Evolutionary conservation across 2,888 invertebrate genomes (phyloP), one percentile per base, ranked within the genome.

Genomic region (Eupithecia inturbata): DNA sequence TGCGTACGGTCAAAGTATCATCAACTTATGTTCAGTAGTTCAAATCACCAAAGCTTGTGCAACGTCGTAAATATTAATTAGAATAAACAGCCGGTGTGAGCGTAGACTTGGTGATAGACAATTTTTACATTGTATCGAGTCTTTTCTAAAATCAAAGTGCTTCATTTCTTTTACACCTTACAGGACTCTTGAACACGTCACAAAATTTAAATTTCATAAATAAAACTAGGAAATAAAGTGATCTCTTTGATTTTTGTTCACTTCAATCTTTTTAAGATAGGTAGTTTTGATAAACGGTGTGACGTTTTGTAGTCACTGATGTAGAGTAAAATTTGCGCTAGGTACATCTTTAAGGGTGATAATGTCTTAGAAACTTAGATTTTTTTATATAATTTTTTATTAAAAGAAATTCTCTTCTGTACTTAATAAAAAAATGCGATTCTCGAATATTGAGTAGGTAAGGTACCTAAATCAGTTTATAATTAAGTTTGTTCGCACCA

Each of bases 21-120:
- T 64, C n/a, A 64, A 64, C 22, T 63, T 33, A 19, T 64, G 63
- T 66, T 39, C 66, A 66, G 66, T 67, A 64, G 70, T 70, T 75
- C 68, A 76, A 76, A 68, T 70, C 60, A 72, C 67, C 70, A 66
- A 63, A 74, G 73, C 67, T 76, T 78, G 64, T 71, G 76, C 72
- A 80, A 82, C 67, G 68, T 79, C 83, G 83, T 88, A 88, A 88
- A 88, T 88, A 81, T 85, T 81, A 87, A 87, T 88, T 84, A 87
- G 71, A 79, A 70, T 76, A 78, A 82, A 83, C 82, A 79, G 81
- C 79, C 49, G 33, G n/a, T 62, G 68, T 73, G 68, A 66, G 49
- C 31, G 39, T 41, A 41, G 62, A 71, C 6, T 69, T 60, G 39
- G 4, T 16, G 39, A 66, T n/a, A 36, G 64, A 31, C 19, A 6